Evolutionary conservation across 2,797 vertebrate genomes (phyloP).

Genomic region (Fistularia commersonii): DNA sequence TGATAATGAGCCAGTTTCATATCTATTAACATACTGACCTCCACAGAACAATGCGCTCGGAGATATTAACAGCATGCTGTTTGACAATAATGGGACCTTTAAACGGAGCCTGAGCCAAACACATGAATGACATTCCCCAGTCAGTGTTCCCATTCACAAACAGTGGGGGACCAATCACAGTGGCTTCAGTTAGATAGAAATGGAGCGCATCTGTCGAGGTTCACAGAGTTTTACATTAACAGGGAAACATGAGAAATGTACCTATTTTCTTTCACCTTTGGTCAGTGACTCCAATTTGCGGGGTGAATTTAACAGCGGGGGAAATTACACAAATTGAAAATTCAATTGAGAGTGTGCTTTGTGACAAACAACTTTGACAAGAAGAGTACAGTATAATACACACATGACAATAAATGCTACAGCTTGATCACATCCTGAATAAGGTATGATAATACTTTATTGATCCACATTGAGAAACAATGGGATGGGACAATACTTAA

Average conservation of each 20-base stretch:
- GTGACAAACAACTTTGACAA: no score
- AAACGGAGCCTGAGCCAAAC: conserved; percentile 60
- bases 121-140: conserved; percentile 64
- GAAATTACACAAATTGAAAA: no score
- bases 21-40: conserved; percentile 62
- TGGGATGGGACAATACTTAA: no score
- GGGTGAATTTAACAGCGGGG: neutral
- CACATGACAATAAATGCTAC: no score
- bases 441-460: no score
- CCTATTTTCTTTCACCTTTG: conserved; percentile 23
- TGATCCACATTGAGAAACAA: no score
- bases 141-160: conserved; percentile 55
- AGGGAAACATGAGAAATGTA: conserved; percentile 2
- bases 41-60: conserved; percentile 43
- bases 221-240: conserved; percentile 31
- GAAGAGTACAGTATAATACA: no score
- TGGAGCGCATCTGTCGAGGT: conserved; percentile 56
- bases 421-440: no score
- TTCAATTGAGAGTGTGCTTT: no score
- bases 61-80: conserved; percentile 51
- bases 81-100: conserved; percentile 62
- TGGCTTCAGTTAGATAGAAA: conserved; percentile 57
- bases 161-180: conserved; percentile 63
- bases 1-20: conserved; percentile 45
- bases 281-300: conserved; percentile 2